These are phyloP conservation scores for Pimpla rufipes DNA, from an alignment of 2,888 invertebrate genomes.

Conservation along the genomic window DNA sequence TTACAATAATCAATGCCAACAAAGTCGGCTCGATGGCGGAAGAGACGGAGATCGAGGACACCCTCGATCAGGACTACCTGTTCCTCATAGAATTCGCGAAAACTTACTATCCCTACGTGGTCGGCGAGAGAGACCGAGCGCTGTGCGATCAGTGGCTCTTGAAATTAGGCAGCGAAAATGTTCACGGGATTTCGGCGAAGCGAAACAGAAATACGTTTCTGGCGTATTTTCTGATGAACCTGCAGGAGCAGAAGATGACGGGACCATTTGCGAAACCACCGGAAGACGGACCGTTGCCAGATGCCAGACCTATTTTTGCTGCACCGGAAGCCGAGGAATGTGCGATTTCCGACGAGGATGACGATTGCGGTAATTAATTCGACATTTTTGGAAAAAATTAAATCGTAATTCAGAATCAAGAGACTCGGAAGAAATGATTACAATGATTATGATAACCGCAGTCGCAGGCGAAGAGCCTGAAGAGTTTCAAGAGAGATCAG, in stretches of 20 bases:
- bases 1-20: slow-evolving; percentile 3
- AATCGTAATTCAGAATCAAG: background rate
- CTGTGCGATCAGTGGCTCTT: slow-evolving; percentile 83
- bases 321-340: slow-evolving; percentile 73
- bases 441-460: background rate
- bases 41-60: slow-evolving; percentile 63
- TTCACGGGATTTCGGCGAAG: slow-evolving; percentile 81
- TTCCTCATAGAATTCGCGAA: slow-evolving; percentile 85
- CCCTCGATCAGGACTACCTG: slow-evolving; percentile 84
- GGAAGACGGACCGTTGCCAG: slow-evolving; percentile 81
- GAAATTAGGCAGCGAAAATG: slow-evolving; percentile 84
- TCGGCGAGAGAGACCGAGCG: slow-evolving; percentile 72
- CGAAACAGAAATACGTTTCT: slow-evolving; percentile 85
- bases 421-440: background rate
- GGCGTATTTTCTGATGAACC: slow-evolving; percentile 84
- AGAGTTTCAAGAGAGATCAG: slow-evolving; percentile 76
- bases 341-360: slow-evolving; percentile 55
- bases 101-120: slow-evolving; percentile 76
- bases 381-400: background rate
- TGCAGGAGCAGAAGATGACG: slow-evolving; percentile 84
- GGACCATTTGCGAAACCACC: slow-evolving; percentile 83
- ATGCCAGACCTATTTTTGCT: slow-evolving; percentile 82
- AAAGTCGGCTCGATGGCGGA: slow-evolving; percentile 64
- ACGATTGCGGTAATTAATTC: slow-evolving; percentile 61
- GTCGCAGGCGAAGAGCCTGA: slow-evolving; percentile 65